Percentiles rank a stretch among this genome's conserved stretches.
Evolutionary conservation across 2,113 vertebrate species (phyloP).

Genomic region (Recurvirostra avosetta): DNA sequence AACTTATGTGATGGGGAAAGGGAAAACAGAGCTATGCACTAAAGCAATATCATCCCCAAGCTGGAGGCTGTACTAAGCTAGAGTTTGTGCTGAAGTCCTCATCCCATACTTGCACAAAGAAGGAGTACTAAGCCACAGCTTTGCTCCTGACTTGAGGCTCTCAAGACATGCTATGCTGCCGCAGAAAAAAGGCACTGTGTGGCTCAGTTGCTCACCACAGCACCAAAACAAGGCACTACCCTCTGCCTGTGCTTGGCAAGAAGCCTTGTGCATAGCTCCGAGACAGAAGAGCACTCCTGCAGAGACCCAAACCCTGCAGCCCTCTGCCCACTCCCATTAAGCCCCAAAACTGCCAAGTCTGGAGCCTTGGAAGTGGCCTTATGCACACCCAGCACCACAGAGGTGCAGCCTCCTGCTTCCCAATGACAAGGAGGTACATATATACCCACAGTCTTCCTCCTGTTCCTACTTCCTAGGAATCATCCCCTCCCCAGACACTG

Average conservation of each 20-base stretch:
- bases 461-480: background rate
- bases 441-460: background rate
- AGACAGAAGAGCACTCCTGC: background rate
- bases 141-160: background rate
- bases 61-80: background rate
- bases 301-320: background rate
- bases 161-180: background rate
- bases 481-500: background rate
- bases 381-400: background rate
- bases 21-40: background rate
- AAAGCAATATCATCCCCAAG: background rate
- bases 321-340: background rate
- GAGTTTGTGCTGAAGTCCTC: background rate
- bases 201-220: background rate
- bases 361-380: background rate
- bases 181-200: background rate
- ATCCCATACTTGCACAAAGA: no score
- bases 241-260: background rate
- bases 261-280: no score
- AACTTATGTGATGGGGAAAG: background rate
- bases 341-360: background rate
- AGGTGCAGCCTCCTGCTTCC: background rate
- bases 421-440: no score
- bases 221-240: rapidly evolving
- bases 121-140: background rate